These are phyloP conservation scores for Nemurella pictetii DNA, from an alignment of 2,888 invertebrate genomes.

Conservation along the genomic window DNA sequence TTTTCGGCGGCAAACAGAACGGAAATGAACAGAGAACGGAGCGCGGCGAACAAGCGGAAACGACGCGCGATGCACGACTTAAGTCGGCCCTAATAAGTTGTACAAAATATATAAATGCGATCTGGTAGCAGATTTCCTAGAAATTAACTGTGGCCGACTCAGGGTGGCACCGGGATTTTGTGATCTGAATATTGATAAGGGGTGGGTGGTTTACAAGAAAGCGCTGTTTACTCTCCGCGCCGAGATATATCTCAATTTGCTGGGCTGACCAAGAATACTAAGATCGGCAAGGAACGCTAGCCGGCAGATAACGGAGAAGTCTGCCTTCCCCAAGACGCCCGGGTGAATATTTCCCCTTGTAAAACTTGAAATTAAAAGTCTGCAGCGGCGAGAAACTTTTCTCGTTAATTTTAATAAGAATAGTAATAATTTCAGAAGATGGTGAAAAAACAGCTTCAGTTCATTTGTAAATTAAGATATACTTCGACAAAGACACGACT, in stretches of 20 bases:
- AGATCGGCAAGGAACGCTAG: not conserved
- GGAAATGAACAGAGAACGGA: not conserved
- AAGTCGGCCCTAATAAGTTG: not conserved
- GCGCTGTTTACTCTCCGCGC: not conserved
- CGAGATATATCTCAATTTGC: not conserved
- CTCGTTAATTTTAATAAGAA: slow-evolving; percentile 28
- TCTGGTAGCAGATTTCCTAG: not conserved
- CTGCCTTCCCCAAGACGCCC: not conserved
- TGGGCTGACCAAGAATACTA: not conserved
- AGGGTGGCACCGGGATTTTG: not conserved
- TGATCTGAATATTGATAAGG: not conserved
- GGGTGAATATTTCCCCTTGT: not conserved
- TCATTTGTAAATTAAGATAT: slow-evolving; percentile 17
- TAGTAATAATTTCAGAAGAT: slow-evolving; percentile 18
- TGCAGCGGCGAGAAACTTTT: slow-evolving; percentile 11
- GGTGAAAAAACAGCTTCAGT: slow-evolving; percentile 10
- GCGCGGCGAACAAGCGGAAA: not conserved
- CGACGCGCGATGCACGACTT: not conserved
- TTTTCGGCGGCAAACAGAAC: not conserved
- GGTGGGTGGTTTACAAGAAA: not conserved
- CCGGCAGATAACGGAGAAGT: not conserved
- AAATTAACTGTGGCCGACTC: not conserved
- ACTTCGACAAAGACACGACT: slow-evolving; percentile 1
- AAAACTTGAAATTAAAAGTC: slow-evolving; percentile 6
- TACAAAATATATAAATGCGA: not conserved